Evolutionary conservation across 2,797 vertebrate genomes (phyloP).

Genomic region (Percopsis omiscomaycus): DNA sequence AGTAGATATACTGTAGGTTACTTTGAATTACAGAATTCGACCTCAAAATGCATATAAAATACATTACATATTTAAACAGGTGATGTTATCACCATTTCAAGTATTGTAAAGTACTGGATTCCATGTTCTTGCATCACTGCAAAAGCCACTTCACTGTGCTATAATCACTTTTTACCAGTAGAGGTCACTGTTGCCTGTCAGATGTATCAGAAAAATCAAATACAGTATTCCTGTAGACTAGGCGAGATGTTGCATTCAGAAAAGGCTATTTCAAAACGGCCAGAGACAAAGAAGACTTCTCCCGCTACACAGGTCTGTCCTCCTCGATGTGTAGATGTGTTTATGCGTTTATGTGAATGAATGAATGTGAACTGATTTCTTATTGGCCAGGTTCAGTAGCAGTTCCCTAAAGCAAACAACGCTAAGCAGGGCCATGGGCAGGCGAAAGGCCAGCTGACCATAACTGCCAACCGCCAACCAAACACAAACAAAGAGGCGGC

Average conservation of each 20-base stretch:
- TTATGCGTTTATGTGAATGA: conserved; percentile 32
- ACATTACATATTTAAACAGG: too few species aligned
- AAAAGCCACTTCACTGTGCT: background rate
- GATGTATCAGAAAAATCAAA: background rate
- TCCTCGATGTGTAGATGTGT: conserved; percentile 37
- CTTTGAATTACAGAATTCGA: background rate
- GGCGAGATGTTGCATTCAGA: background rate
- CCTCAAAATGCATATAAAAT: background rate
- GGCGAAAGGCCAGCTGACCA: conserved; percentile 22
- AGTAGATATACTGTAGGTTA: conserved; percentile 15
- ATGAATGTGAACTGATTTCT: conserved; percentile 27
- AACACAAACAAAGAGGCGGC: conserved; percentile 74
- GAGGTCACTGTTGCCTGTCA: background rate
- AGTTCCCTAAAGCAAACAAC: conserved; percentile 71
- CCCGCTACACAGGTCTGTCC: conserved; percentile 61
- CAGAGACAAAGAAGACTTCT: conserved; percentile 69
- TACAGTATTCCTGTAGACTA: too few species aligned
- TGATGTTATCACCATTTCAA: too few species aligned
- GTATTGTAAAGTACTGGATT: too few species aligned
- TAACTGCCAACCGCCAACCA: conserved; percentile 63
- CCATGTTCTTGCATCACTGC: too few species aligned
- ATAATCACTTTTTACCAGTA: background rate
- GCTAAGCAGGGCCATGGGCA: conserved; percentile 29
- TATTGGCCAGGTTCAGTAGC: conserved; percentile 31
- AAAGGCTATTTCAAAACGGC: conserved; percentile 51